Evolutionary conservation across 2,888 invertebrate genomes (phyloP).

Genomic region (Pharmacophagus antenor): DNA sequence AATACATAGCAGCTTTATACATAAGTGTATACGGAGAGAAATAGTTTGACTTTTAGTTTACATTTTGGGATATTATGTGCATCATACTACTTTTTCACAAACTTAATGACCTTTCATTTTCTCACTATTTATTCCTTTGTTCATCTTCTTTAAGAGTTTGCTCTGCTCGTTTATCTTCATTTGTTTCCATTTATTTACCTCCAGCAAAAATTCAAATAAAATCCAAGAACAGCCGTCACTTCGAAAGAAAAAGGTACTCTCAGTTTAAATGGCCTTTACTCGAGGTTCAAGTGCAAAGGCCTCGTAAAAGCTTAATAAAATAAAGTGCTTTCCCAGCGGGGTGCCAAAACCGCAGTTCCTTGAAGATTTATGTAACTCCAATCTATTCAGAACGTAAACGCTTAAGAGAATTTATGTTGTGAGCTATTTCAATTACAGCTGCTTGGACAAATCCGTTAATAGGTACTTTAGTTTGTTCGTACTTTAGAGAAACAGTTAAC

Average conservation of each 20-base stretch:
- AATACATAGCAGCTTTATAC: too few species aligned
- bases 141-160: constrained; percentile 15
- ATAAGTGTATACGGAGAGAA: too few species aligned
- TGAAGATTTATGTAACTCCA: constrained; percentile 38
- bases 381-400: constrained; percentile 3
- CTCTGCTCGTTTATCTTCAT: constrained; percentile 19
- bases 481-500: too few species aligned
- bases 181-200: constrained; percentile 19
- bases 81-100: neutral
- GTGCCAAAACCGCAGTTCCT: constrained; percentile 53
- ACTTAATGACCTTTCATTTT: neutral
- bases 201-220: constrained; percentile 15
- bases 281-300: constrained; percentile 58
- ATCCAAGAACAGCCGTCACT: constrained; percentile 5
- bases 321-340: constrained; percentile 58
- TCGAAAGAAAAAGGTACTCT: constrained; percentile 30
- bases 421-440: constrained; percentile 10
- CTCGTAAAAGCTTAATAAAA: constrained; percentile 63
- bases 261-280: constrained; percentile 36
- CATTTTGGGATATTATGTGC: neutral
- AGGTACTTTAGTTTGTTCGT: too few species aligned
- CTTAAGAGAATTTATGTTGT: constrained; percentile 5
- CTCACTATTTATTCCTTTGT: neutral
- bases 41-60: too few species aligned
- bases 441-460: neutral